A percentile compares a stretch with the other conserved stretches of the same genome.
phyloP scores from a whole-genome alignment of 2,888 invertebrate genomes.

The Tenthredo amoena region DNA sequence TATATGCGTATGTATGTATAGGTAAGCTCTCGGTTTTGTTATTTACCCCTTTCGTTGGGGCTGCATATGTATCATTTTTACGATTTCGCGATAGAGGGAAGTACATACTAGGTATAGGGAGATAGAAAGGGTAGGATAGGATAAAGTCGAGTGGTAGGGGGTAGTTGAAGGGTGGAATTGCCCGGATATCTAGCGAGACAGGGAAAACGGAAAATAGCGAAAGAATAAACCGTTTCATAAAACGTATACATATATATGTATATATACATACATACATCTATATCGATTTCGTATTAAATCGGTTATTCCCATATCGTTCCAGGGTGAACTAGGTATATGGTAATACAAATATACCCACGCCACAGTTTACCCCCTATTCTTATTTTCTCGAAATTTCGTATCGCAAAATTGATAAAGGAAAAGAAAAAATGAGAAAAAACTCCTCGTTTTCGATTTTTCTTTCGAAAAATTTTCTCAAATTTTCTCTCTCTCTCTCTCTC shows the following conservation, averaged over 20 bases:
- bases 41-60: not conserved
- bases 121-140: not conserved
- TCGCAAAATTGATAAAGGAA: too few species aligned
- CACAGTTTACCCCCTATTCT: not conserved
- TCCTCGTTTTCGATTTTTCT: too few species aligned
- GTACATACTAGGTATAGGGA: not conserved
- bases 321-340: not conserved
- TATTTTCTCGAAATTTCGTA: not conserved
- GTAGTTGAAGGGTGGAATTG: slow-evolving; percentile 43
- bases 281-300: not conserved
- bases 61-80: not conserved
- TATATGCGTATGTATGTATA: not conserved
- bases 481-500: too few species aligned
- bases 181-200: slow-evolving; percentile 14
- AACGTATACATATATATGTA: slow-evolving; percentile 65
- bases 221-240: slow-evolving; percentile 73
- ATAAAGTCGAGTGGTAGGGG: not conserved
- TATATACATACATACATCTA: not conserved
- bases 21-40: not conserved
- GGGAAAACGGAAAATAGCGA: not conserved
- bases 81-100: slow-evolving; percentile 1
- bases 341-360: too few species aligned
- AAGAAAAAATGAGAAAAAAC: not conserved
- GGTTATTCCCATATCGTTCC: not conserved
- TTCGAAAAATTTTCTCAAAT: too few species aligned